Conservation (phyloP, 2,797 vertebrate species). For the Oryzias sinensis region DNA sequence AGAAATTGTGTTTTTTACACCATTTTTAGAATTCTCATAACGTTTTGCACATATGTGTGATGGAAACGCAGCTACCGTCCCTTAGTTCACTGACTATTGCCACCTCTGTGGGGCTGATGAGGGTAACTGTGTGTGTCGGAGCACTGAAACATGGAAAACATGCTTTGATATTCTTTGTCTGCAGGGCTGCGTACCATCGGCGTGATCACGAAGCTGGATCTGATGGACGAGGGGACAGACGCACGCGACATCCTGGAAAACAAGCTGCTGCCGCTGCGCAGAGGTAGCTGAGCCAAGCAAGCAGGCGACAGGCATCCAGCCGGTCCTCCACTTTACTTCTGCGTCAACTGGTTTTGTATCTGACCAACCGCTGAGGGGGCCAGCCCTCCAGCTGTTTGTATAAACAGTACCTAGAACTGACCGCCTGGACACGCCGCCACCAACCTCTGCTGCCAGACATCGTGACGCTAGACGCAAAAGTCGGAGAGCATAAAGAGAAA, state of each 20-base stretch:
- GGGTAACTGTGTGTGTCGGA: not conserved
- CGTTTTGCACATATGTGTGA: too few species aligned
- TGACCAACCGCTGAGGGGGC: too few species aligned
- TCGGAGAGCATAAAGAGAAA: too few species aligned
- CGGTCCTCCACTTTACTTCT: too few species aligned
- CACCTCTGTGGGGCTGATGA: not conserved
- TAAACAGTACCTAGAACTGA: too few species aligned
- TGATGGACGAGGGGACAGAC: slow-evolving; percentile 96
- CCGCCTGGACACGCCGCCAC: too few species aligned
- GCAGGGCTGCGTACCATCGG: slow-evolving; percentile 91
- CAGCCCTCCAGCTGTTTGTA: too few species aligned
- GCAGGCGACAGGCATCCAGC: not conserved
- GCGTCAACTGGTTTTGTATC: not conserved
- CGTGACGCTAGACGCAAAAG: too few species aligned
- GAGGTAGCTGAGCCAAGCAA: slow-evolving; percentile 75
- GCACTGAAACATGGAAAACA: not conserved
- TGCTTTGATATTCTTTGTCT: slow-evolving; percentile 6
- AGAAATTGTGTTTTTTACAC: too few species aligned
- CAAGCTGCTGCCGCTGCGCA: slow-evolving; percentile 88
- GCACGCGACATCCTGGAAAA: slow-evolving; percentile 93
- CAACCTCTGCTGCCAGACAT: too few species aligned
- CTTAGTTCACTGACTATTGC: not conserved
- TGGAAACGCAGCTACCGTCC: too few species aligned
- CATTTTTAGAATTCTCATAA: too few species aligned
- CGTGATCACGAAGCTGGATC: slow-evolving; percentile 94